Base-by-base conservation (phyloP, 1,140 invertebrate genomes). In the Drosophila tropicalis region DNA sequence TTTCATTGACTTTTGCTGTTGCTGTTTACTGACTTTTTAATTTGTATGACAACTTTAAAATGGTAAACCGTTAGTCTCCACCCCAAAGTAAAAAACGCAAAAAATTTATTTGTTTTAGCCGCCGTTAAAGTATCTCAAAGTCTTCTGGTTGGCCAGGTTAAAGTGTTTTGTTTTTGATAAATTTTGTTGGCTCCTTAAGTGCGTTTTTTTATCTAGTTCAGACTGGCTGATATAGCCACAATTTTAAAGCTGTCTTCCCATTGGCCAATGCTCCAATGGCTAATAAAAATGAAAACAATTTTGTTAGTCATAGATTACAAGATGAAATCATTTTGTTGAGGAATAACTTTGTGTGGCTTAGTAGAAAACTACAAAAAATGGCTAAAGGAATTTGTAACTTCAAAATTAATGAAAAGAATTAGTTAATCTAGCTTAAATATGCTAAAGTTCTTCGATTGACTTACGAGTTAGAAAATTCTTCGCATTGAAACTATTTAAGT, bases 61-160 rank as follows among this genome's bases (percentile, higher is more conserved):
- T 60, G 62, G 44, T 51, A 51, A 51, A 51, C 7, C 44, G 17
- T 22, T 63, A 77, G 83, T 78, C 83, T 86, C 84, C 84, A 79
- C 83, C 84, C 73, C 44, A 47, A 19, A 47, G 10, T 4, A 12
- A 19, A 19, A 47, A 17, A 6, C n/a, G n/a, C 2, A 0, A 64
- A n/a, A 71, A 66, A 57, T 17, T 70, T 29, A n/a, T 75, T 62
- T 62, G 29, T 13, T 32, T 63, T 69, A 13, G 64, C 10, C 34
- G 34, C 39, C 25, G 34, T 22, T 47, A 55, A 54, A 51, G 13
- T 44, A 44, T 70, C 58, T 62, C 44, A 67, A 58, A 58, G 63
- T 76, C 76, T 70, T 82, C 73, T 90, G 87, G 87, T 78, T 83
- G 82, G 87, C 44, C 62, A 67, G 41, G 32, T 75, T 76, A 77